These are phyloP conservation scores for Danaus plexippus DNA, from an alignment of 1,140 invertebrate species.

Conservation along the genomic window DNA sequence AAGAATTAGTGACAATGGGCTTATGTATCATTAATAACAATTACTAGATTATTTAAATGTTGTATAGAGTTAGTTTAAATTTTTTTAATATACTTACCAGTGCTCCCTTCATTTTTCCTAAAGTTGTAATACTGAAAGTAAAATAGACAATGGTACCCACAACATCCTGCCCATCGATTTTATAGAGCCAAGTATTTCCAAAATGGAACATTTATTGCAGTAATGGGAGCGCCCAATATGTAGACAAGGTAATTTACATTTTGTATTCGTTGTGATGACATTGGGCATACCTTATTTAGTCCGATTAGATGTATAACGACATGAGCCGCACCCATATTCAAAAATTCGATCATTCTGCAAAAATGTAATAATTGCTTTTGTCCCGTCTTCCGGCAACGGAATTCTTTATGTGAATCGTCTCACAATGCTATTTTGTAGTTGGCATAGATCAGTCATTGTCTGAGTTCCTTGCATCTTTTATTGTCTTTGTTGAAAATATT, in stretches of 20 bases:
- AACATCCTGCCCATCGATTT: conserved; percentile 40
- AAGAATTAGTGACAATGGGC: background rate
- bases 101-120: conserved; percentile 40
- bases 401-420: conserved; percentile 3
- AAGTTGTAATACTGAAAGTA: conserved; percentile 25
- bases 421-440: conserved; percentile 9
- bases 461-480: background rate
- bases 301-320: conserved; percentile 36
- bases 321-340: conserved; percentile 34
- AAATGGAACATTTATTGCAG: conserved; percentile 58
- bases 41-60: background rate
- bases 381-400: conserved; percentile 11
- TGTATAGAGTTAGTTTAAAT: conserved; percentile 7
- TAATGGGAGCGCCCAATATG: conserved; percentile 41
- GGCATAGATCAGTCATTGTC: conserved; percentile 2
- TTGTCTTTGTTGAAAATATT: conserved; percentile 3
- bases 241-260: conserved; percentile 51
- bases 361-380: conserved; percentile 8
- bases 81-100: conserved; percentile 36
- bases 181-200: conserved; percentile 52
- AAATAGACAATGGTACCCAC: conserved; percentile 43
- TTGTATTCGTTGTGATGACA: conserved; percentile 51
- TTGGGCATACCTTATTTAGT: conserved; percentile 51
- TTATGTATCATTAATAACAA: background rate
- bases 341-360: conserved; percentile 21